Evolutionary conservation across 1,140 invertebrate species (phyloP), one percentile per base, ranked within the genome.

Genomic region (Lepidurus couesii): DNA sequence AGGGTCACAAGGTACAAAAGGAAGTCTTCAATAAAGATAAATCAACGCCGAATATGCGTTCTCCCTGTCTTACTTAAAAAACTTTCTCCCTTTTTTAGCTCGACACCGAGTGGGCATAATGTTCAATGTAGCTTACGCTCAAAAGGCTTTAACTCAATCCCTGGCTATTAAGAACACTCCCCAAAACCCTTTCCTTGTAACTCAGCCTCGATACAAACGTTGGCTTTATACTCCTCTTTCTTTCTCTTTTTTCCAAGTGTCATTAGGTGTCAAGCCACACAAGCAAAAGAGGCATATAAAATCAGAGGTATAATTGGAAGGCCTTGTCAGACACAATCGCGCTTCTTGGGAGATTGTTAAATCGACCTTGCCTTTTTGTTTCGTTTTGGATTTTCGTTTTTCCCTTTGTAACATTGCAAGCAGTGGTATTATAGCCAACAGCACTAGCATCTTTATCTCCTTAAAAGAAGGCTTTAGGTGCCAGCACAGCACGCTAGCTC

Each of bases 21-120:
- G 53, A 65, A 9, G 53, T 65, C 53, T n/a, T 13, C 21, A 13
- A 65, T 16, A 65, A 65, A 65, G 53, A 65, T 65, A 65, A 65
- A 65, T 65, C 53, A 65, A 21, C 13, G 53, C 16, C 53, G 21
- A 13, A 65, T 65, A 11, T 65, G 1, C 53, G 8, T 10, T n/a
- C 21, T 21, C 21, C 53, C 53, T 65, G 16, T 13, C 13, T 21
- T 65, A 65, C 13, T 65, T 65, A 1, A 34, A 1, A 34, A 34
- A 21, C 53, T 65, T 65, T 65, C 53, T 65, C 53, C 34, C 13
- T 65, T 9, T 13, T 65, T 21, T 7, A 16, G 53, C 53, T 65
- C 13, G 53, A 65, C 53, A 65, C 21, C 34, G 53, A 65, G 53
- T 65, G 53, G 9, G 53, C 53, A 65, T 65, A 65, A 65, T 65